Evolutionary conservation across 2,888 invertebrate species (phyloP).

Genomic region (Heliconius cydno): DNA sequence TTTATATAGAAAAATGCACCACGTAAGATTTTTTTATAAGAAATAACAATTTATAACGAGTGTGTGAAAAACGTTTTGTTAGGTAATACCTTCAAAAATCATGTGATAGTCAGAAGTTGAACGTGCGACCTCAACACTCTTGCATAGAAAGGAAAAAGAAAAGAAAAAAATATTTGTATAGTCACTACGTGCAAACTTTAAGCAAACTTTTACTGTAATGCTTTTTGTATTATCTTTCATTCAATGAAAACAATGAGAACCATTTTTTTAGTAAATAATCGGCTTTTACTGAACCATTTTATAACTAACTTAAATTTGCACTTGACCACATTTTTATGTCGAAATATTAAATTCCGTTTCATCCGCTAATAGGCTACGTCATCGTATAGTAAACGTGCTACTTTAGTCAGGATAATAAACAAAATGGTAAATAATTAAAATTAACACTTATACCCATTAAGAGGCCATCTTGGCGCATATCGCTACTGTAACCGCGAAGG

Average conservation of each 20-base stretch:
- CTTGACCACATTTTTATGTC: background rate
- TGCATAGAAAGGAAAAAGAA: background rate
- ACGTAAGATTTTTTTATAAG: background rate
- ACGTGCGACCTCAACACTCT: background rate
- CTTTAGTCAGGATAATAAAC: conserved; percentile 5
- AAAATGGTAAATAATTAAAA: conserved; percentile 14
- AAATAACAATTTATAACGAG: background rate
- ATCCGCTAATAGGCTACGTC: conserved; percentile 18
- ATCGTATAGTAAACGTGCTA: background rate
- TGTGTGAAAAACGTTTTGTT: background rate
- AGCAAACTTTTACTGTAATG: background rate
- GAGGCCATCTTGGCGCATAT: too few relatives aligned
- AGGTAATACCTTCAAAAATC: background rate
- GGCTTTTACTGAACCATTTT: background rate
- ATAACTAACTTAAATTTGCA: background rate
- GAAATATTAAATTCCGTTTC: conserved; percentile 8
- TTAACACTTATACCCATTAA: background rate
- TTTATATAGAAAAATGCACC: too few relatives aligned
- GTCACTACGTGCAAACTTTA: background rate
- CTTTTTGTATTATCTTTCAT: too few relatives aligned
- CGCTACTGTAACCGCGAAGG: too few relatives aligned
- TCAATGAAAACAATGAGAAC: too few relatives aligned
- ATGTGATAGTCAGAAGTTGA: background rate
- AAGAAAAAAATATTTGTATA: background rate
- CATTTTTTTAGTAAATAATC: too few relatives aligned